Evolutionary conservation across 2,113 vertebrate genomes (phyloP).

Genomic region (Apaloderma vittatum): DNA sequence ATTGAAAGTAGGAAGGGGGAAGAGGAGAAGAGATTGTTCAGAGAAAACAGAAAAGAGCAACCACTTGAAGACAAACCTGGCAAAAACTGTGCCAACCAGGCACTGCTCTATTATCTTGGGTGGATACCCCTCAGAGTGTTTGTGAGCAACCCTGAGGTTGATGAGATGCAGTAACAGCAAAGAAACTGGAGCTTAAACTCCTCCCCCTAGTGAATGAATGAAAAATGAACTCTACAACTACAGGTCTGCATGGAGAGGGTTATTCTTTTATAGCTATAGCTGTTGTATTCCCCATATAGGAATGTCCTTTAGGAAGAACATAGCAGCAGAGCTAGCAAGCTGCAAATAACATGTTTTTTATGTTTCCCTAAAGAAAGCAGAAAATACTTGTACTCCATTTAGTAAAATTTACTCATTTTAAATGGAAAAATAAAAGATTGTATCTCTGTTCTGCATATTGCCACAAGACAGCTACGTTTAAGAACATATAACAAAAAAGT

Average conservation of each 20-base stretch:
- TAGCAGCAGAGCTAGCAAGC: neutral
- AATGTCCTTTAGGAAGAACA: neutral
- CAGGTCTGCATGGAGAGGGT: neutral
- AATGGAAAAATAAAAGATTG: neutral
- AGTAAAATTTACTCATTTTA: neutral
- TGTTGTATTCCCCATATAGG: neutral
- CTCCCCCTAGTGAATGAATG: neutral
- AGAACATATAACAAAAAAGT: neutral
- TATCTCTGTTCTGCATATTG: neutral
- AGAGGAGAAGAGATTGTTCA: neutral
- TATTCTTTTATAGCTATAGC: neutral
- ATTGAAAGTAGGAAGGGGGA: fast-evolving
- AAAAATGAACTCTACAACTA: neutral
- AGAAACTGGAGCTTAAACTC: neutral
- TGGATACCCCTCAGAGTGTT: neutral
- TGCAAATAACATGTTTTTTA: neutral
- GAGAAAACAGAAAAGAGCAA: neutral
- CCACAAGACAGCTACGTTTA: neutral
- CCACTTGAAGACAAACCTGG: neutral
- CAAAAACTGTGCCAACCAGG: neutral
- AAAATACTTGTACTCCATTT: neutral
- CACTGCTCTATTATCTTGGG: fast-evolving
- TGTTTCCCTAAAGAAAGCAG: neutral
- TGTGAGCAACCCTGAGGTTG: neutral
- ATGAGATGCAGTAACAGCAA: fast-evolving